phyloP scores from a whole-genome alignment of 1,140 invertebrate genomes.

The Heliconius melpomene region DNA sequence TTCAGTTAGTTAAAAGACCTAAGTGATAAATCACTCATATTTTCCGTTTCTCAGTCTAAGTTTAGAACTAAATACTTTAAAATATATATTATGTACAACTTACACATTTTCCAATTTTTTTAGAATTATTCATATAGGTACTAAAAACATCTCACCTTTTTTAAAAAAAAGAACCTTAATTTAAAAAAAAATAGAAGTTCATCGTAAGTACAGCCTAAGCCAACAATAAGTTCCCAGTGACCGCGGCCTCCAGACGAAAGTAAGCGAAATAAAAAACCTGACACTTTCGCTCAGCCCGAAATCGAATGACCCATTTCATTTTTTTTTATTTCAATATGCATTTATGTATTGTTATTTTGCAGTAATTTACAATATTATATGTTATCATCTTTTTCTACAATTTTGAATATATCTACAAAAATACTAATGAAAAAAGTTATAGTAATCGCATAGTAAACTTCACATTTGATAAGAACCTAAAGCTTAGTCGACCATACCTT shows the following conservation, averaged over 20 bases:
- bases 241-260: constrained; percentile 66
- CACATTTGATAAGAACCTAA: background rate
- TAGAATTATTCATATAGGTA: too few relatives aligned
- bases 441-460: too few relatives aligned
- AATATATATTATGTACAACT: too few relatives aligned
- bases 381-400: too few relatives aligned
- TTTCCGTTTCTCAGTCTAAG: too few relatives aligned
- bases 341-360: constrained; percentile 42
- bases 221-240: constrained; percentile 58
- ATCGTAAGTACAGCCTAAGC: constrained; percentile 37
- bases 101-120: too few relatives aligned
- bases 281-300: constrained; percentile 58
- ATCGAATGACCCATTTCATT: constrained; percentile 62
- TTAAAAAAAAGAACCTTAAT: background rate
- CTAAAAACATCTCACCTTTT: too few relatives aligned
- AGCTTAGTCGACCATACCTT: background rate
- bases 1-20: too few relatives aligned
- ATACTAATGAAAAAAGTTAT: too few relatives aligned
- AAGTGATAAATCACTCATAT: too few relatives aligned
- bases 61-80: too few relatives aligned
- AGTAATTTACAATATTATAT: constrained; percentile 3
- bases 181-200: constrained; percentile 7
- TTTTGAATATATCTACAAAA: too few relatives aligned
- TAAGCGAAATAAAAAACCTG: constrained; percentile 55
- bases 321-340: constrained; percentile 41